Conservation (phyloP, 2,113 vertebrate genomes). For the Ondatra zibethicus region DNA sequence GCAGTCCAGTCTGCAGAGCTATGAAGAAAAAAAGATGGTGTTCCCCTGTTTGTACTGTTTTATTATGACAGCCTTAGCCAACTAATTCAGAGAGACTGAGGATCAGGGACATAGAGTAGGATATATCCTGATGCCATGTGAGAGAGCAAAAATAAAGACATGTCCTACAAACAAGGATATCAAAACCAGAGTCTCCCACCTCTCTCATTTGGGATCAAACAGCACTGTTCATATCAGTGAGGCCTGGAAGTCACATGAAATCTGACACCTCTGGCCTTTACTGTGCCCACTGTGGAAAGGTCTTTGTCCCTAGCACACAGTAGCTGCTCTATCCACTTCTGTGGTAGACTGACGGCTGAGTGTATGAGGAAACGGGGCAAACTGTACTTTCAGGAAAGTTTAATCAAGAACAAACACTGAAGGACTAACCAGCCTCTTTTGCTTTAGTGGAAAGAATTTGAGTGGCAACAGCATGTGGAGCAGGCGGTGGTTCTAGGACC, state of each 20-base stretch:
- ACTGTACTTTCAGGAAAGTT: background rate
- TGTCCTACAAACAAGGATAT: background rate
- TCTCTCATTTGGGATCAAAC: background rate
- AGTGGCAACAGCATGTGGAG: background rate
- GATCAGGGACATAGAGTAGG: background rate
- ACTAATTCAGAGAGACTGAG: background rate
- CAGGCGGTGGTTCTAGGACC: background rate
- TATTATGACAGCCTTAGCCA: background rate
- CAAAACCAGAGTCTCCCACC: fast-evolving
- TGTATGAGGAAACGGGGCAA: background rate
- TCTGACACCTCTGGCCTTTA: background rate
- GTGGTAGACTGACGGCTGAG: background rate
- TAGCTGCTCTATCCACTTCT: background rate
- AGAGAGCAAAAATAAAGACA: background rate
- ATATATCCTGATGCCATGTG: background rate
- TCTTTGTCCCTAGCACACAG: background rate
- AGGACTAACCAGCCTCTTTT: background rate
- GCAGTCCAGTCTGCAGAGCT: background rate
- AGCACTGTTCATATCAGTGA: background rate
- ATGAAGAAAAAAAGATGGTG: background rate
- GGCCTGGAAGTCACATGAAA: background rate
- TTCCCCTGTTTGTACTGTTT: background rate
- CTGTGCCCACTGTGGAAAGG: background rate
- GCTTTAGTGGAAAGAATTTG: background rate
- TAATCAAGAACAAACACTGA: background rate